A percentile compares a stretch with the other conserved stretches of the same genome.
These are phyloP conservation scores for Spea multiplicata DNA, from an alignment of 2,113 vertebrate genomes.

Conservation along the genomic window DNA sequence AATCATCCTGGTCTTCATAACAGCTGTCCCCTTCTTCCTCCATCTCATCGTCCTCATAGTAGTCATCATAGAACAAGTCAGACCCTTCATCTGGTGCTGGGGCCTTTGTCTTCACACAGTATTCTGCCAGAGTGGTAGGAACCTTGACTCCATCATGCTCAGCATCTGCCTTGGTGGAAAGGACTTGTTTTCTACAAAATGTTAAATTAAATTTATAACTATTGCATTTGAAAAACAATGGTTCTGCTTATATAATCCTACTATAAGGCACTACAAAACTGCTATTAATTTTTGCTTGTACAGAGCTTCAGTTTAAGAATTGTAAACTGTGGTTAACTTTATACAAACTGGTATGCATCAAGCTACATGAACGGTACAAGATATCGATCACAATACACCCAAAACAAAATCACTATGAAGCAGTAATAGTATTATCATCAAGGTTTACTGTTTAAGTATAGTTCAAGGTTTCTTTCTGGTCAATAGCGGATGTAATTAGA, in stretches of 20 bases:
- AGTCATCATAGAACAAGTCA: slow-evolving; percentile 90
- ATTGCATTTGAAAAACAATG: no score
- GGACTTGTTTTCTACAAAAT: slow-evolving; percentile 83
- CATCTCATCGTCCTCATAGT: slow-evolving; percentile 84
- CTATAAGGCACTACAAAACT: background rate
- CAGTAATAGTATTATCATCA: no score
- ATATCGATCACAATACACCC: no score
- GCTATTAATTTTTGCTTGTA: no score
- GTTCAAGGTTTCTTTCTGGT: no score
- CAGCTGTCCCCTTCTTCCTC: slow-evolving; percentile 85
- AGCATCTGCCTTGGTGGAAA: slow-evolving; percentile 86
- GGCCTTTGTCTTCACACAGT: slow-evolving; percentile 88
- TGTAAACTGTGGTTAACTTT: no score
- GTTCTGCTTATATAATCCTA: background rate
- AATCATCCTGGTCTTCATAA: slow-evolving; percentile 84
- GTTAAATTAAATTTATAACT: background rate
- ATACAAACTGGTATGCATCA: no score
- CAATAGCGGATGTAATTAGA: no score
- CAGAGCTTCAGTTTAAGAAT: no score
- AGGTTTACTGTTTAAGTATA: no score
- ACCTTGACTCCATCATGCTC: slow-evolving; percentile 92
- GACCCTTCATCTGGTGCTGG: slow-evolving; percentile 85
- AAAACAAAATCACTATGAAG: no score
- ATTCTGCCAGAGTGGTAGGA: slow-evolving; percentile 89
- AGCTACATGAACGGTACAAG: no score